Base-by-base conservation (phyloP, 2,113 vertebrate genomes). In the Sterrhoptilus dennistouni region DNA sequence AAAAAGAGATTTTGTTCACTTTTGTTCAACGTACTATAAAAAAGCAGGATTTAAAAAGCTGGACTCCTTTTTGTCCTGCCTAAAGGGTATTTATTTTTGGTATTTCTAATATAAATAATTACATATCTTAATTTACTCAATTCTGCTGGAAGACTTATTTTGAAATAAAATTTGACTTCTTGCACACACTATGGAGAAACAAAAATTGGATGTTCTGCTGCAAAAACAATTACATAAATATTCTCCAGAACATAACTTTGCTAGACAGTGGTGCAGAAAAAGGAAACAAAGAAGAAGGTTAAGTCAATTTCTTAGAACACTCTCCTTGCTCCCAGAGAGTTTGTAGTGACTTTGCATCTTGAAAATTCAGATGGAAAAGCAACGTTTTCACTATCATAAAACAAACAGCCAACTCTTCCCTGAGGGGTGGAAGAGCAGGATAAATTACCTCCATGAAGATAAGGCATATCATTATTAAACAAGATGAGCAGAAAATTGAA, bases 401-500 rank as follows among this genome's bases (percentile, higher is more conserved):
- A 93, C 65, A 94, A 91, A 83, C 61, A 90, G 90, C 5, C 64
- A 66, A 9, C 44, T 92, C 83, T 68, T 88, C 85, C 92, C 83
- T 53, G 68, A 86, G 64, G 88, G 44, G 19, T 50, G 21, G 64
- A 87, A 86, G 49, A 94, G 68, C 71, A 78, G 56, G 44, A 93
- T 13, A 79, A 89, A 90, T 90, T 71, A 94, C 66, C 14, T 78
- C 71, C 60, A 63, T 49, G 65, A 96, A 96, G 86, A 93, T 92
- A 96, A 89, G n/a, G 36, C 64, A 17, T 49, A 92, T 36, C 47
- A 31, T 89, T 93, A 92, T 53, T 78, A 83, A 92, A 95, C 16
- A 89, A 84, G 80, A 93, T 14, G 56, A 89, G 79, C 65, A 96
- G 80, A 94, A 96, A 96, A 94, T 57, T 81, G 52, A 94, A 89